These are phyloP conservation scores for Ophiothrix spiculata DNA, from an alignment of 35 echinoderm and acorn worm genomes.

Conservation along the genomic window DNA sequence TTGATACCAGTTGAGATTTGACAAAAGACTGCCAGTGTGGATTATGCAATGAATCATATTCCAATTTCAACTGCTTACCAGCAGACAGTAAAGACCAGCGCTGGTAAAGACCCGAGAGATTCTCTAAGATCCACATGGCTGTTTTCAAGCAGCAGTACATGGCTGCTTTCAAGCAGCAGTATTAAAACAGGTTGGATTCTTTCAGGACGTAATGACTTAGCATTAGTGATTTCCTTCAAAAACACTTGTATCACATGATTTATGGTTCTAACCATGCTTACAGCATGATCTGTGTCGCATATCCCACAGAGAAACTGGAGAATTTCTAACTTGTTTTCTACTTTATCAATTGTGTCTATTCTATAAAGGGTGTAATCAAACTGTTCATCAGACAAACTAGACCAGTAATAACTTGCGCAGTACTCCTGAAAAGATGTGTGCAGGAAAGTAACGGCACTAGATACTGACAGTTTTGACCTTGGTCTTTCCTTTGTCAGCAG, in stretches of 20 bases:
- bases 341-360: neutral
- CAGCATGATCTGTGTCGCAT: neutral
- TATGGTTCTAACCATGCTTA: neutral
- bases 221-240: neutral
- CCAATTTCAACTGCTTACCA: neutral
- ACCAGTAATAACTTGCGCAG: constrained; percentile 20
- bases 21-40: neutral
- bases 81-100: no score
- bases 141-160: no score
- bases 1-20: neutral
- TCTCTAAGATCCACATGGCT: no score
- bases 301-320: neutral
- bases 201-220: no score
- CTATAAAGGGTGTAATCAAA: neutral
- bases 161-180: neutral
- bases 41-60: neutral
- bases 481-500: neutral
- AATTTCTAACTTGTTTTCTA: neutral
- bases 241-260: neutral
- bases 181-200: neutral
- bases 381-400: neutral
- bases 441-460: neutral
- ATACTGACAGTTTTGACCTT: neutral
- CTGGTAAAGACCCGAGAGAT: neutral
- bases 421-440: constrained; percentile 26